These are phyloP conservation scores for Columba guinea DNA, from an alignment of 2,797 vertebrate genomes.

Conservation along the genomic window DNA sequence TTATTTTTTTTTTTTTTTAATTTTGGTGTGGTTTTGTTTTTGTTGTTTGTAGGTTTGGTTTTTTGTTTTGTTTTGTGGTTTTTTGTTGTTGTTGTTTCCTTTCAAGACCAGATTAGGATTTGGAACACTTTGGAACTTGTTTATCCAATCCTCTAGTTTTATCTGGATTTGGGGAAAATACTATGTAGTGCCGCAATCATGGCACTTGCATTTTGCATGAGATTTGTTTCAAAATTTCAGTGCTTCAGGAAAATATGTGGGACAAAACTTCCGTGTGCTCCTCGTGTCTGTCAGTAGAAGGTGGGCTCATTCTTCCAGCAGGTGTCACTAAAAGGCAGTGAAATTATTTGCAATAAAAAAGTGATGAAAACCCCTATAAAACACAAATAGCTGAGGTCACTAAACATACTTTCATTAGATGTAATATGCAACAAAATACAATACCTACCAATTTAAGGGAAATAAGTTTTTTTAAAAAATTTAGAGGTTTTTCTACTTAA, in stretches of 20 bases:
- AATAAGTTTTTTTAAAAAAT: neutral
- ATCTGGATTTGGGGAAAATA: neutral
- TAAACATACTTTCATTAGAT: neutral
- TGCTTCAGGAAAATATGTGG: neutral
- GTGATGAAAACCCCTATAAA: neutral
- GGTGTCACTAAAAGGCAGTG: constrained; percentile 41
- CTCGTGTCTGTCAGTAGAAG: neutral
- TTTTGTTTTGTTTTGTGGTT: too few species aligned
- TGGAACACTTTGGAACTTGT: neutral
- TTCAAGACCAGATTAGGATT: neutral
- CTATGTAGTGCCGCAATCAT: neutral
- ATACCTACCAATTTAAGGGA: neutral
- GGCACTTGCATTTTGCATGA: neutral
- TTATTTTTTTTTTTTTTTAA: too few species aligned
- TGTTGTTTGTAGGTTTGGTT: too few species aligned
- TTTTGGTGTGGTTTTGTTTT: too few species aligned
- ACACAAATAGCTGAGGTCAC: neutral
- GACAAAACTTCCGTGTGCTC: neutral
- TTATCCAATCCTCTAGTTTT: neutral
- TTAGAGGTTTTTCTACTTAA: neutral
- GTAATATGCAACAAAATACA: neutral
- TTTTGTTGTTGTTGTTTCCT: neutral
- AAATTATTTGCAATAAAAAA: neutral
- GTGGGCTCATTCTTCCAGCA: constrained; percentile 28
- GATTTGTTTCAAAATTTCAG: neutral